Percentiles rank a stretch among this genome's conserved stretches.
Evolutionary conservation across 1,140 invertebrate species (phyloP).

Genomic region (Ctenoplectra terminalis): DNA sequence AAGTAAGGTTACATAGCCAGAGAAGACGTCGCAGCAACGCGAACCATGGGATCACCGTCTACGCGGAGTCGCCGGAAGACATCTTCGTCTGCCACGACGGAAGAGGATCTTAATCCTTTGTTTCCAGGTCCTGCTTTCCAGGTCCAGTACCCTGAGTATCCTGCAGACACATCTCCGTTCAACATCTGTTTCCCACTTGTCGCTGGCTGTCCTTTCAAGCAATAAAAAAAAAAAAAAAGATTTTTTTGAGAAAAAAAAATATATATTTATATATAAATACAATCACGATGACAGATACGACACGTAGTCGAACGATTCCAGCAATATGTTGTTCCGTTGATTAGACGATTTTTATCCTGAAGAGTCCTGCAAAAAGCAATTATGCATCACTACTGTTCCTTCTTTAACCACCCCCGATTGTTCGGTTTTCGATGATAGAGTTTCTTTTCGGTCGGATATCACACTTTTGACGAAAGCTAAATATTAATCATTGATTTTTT

Average conservation of each 20-base stretch:
- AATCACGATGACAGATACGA: constrained; percentile 52
- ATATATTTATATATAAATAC: constrained; percentile 42
- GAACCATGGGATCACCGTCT: constrained; percentile 40
- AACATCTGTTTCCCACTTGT: constrained; percentile 78
- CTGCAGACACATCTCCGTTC: constrained; percentile 81
- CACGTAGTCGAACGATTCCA: constrained; percentile 42
- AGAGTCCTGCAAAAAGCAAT: constrained; percentile 44
- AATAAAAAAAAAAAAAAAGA: constrained; percentile 38
- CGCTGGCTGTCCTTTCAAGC: constrained; percentile 80
- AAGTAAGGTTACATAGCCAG: constrained; percentile 56
- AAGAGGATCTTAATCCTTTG: constrained; percentile 81
- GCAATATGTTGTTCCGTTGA: constrained; percentile 51
- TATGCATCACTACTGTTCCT: constrained; percentile 53
- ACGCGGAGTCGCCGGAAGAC: constrained; percentile 54
- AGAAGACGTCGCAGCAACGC: constrained; percentile 54
- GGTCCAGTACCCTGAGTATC: constrained; percentile 81
- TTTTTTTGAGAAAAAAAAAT: neutral
- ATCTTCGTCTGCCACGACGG: constrained; percentile 39
- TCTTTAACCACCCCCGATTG: neutral
- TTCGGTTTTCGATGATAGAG: constrained; percentile 9
- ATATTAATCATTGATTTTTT: no score
- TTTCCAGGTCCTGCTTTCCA: constrained; percentile 83
- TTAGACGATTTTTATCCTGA: constrained; percentile 38
- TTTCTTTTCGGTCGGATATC: neutral
- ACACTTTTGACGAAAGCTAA: constrained; percentile 23